These are phyloP conservation scores for Luidia sarsii DNA, from an alignment of 53 echinoderm and acorn worm genomes.

Conservation along the genomic window DNA sequence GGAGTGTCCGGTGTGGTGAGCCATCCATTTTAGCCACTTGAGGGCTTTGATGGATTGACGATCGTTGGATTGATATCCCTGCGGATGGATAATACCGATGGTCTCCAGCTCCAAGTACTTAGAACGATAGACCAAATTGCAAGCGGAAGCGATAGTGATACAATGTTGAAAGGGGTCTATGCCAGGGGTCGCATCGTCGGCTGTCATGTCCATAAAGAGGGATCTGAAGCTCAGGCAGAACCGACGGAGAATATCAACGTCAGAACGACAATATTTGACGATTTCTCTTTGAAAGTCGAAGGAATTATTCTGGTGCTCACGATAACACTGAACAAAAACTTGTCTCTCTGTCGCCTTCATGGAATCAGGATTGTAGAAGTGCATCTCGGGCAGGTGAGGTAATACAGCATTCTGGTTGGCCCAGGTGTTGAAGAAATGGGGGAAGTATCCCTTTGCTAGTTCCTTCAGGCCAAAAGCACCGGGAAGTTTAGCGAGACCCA, in stretches of 20 bases:
- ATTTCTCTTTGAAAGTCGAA: conserved; percentile 29
- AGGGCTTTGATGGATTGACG: conserved; percentile 56
- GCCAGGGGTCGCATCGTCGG: conserved; percentile 32
- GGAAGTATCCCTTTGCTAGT: conserved; percentile 50
- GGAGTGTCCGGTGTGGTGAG: conserved; percentile 17
- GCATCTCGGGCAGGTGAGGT: background rate
- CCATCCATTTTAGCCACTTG: conserved; percentile 41
- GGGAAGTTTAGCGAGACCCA: conserved; percentile 42
- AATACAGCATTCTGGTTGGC: conserved; percentile 15
- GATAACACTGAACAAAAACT: conserved; percentile 24
- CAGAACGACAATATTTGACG: conserved; percentile 35
- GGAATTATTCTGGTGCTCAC: background rate
- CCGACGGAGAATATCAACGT: conserved; percentile 43
- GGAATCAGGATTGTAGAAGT: conserved; percentile 36
- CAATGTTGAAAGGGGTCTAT: conserved; percentile 68
- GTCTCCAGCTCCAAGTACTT: conserved; percentile 61
- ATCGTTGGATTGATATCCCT: conserved; percentile 52
- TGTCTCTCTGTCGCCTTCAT: conserved; percentile 13
- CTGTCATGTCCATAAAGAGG: conserved; percentile 46
- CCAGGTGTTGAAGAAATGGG: conserved; percentile 21
- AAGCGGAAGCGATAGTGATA: conserved; percentile 73
- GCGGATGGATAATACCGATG: conserved; percentile 47
- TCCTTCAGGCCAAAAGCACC: conserved; percentile 45
- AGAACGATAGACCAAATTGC: conserved; percentile 60
- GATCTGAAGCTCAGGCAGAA: conserved; percentile 39